A percentile compares a stretch with the other conserved stretches of the same genome.
phyloP scores from a whole-genome alignment of 2,797 vertebrate genomes.

The Tapera naevia region DNA sequence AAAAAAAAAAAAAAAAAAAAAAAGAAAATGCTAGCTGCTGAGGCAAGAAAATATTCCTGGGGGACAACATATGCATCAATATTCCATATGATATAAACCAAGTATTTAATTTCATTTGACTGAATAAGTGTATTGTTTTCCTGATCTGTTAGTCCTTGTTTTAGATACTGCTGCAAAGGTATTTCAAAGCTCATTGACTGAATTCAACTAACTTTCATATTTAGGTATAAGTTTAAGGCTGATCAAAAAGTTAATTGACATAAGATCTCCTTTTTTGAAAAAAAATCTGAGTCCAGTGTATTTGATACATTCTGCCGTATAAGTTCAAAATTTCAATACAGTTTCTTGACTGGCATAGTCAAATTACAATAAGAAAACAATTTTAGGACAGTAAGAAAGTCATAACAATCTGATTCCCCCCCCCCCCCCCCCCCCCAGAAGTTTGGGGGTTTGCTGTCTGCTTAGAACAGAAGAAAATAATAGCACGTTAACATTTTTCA shows the following conservation, averaged over 20 bases:
- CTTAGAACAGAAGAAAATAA: neutral
- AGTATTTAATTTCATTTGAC: neutral
- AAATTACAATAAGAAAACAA: neutral
- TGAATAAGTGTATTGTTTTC: neutral
- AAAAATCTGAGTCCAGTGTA: neutral
- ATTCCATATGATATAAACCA: neutral
- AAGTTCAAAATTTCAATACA: neutral
- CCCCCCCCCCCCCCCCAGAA: too few species aligned
- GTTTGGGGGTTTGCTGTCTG: neutral
- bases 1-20: neutral
- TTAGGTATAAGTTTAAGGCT: neutral
- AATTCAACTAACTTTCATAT: neutral
- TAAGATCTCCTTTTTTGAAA: neutral
- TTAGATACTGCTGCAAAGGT: neutral
- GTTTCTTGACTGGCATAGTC: neutral
- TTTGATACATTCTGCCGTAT: neutral
- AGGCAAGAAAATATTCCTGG: neutral
- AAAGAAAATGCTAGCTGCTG: neutral
- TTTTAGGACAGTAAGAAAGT: neutral
- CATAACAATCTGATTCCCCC: neutral
- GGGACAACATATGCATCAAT: neutral
- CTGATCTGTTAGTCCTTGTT: neutral
- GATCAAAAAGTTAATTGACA: neutral
- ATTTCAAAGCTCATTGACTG: neutral
- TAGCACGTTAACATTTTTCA: neutral